Base-by-base conservation (phyloP, 2,888 invertebrate species). In the Agonopterix subpropinquella region DNA sequence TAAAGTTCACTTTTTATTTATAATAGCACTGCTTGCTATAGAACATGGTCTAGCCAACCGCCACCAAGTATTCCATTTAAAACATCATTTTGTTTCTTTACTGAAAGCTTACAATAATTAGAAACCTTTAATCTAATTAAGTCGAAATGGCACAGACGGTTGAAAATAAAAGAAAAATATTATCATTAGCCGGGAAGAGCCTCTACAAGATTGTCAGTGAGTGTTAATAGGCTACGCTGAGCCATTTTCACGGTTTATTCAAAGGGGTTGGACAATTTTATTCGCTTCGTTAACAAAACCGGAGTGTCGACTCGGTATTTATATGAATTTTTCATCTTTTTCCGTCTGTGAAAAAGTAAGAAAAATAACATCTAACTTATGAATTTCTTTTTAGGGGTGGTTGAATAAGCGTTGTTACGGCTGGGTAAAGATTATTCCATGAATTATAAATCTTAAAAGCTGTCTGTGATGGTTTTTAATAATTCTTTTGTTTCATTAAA, bases 101-200 rank as follows among this genome's bases (percentile, higher is more conserved):
- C 28, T 28, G 7, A 28, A 28, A 28, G 1, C 28, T 28, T 28
- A 67, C 67, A 70, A 36, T 74, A 77, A 77, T 77, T 79, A 76
- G 72, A 53, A 28, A 54, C 53, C 49, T 70, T 64, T 78, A 77
- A 81, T 80, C 75, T 80, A 79, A 83, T 83, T 81, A 81, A 67
- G 68, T 63, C 63, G 61, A 59, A 65, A 67, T 66, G 62, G 63
- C 59, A 64, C 58, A 63, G 47, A 48, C 70, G 68, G 72, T 70
- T 75, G 66, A 67, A 75, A 80, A 81, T 84, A 83, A 81, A 79
- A 80, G 78, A 75, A 80, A 78, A 83, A 80, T 83, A 83, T 82
- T 80, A 77, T 78, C 74, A 70, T 79, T 79, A 67, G 65, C 67
- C 60, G 56, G 28, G 63, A 73, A 66, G 60, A 72, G 72, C 60